These are phyloP conservation scores for Chionodraco myersi DNA, from an alignment of 2,113 vertebrate species.

Conservation along the genomic window DNA sequence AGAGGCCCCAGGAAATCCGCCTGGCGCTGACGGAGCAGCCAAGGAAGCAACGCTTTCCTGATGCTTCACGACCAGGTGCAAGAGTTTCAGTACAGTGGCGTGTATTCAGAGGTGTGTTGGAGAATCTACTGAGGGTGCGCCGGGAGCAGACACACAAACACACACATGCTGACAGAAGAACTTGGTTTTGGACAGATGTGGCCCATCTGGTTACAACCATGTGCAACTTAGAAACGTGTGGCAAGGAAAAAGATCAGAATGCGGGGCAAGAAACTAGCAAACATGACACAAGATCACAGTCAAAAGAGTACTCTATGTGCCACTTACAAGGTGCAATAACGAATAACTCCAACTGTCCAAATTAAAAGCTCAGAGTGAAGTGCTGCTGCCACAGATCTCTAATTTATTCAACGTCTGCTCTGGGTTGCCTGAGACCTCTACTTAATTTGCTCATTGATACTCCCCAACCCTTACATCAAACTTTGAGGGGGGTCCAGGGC, in stretches of 20 bases:
- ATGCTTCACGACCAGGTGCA: conserved; percentile 65
- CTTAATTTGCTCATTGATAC: conserved; percentile 58
- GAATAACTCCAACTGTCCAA: conserved; percentile 26
- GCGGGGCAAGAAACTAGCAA: neutral
- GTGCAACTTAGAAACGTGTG: conserved; percentile 29
- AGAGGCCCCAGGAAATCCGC: conserved; percentile 76
- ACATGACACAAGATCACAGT: neutral
- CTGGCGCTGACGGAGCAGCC: conserved; percentile 52
- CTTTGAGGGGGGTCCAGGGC: conserved; percentile 54
- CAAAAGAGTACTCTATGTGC: neutral
- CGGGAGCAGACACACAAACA: conserved; percentile 4
- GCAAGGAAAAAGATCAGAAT: conserved; percentile 8
- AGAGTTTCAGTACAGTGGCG: neutral
- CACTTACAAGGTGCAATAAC: conserved; percentile 39
- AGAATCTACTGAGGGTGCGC: conserved; percentile 14
- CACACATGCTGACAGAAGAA: conserved; percentile 1
- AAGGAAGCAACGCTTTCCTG: conserved; percentile 74
- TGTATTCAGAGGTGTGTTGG: neutral
- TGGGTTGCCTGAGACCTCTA: conserved; percentile 8
- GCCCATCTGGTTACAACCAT: conserved; percentile 43
- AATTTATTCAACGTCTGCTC: conserved; percentile 51
- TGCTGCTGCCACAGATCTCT: conserved; percentile 37
- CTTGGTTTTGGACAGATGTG: conserved; percentile 54
- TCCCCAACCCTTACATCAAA: conserved; percentile 36
- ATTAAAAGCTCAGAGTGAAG: conserved; percentile 54